Evolutionary conservation across 1,140 invertebrate genomes (phyloP).

Genomic region (Meloidogyne floridensis): DNA sequence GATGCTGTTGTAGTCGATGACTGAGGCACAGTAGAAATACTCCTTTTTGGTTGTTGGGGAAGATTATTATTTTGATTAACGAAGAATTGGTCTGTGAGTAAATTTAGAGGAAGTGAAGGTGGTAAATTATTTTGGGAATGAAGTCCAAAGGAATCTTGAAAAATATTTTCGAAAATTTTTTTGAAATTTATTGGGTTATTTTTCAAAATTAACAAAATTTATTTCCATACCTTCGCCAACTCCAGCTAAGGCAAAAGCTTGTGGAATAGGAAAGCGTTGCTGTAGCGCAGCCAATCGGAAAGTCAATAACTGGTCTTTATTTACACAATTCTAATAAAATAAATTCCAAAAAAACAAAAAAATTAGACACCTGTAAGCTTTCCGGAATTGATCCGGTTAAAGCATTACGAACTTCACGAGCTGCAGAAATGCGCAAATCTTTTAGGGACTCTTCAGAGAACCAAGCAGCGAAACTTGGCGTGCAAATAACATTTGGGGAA

Average conservation of each 20-base stretch:
- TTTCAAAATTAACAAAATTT: background rate
- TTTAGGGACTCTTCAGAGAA: slow-evolving; percentile 96
- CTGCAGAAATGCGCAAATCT: slow-evolving; percentile 96
- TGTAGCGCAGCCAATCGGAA: background rate
- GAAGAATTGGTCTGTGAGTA: background rate
- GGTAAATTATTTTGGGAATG: background rate
- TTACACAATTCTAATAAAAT: slow-evolving; percentile 20
- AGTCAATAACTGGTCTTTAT: slow-evolving; percentile 10
- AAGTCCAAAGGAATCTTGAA: background rate
- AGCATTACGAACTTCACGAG: slow-evolving; percentile 92
- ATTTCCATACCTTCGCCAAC: background rate
- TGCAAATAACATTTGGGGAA: slow-evolving; percentile 91
- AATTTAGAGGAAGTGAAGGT: background rate
- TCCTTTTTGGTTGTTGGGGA: background rate
- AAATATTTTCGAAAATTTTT: background rate
- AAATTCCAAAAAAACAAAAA: background rate
- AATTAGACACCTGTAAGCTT: slow-evolving; percentile 41
- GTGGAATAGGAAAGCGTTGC: background rate
- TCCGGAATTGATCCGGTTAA: slow-evolving; percentile 93
- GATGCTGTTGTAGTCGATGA: background rate
- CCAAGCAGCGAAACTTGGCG: slow-evolving; percentile 91
- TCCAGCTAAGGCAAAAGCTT: background rate
- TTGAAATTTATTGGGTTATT: too few relatives aligned
- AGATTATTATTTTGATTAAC: background rate
- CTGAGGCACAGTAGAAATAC: background rate